phyloP scores from a whole-genome alignment of 2,888 invertebrate species.

The Nomada lathburiana region DNA sequence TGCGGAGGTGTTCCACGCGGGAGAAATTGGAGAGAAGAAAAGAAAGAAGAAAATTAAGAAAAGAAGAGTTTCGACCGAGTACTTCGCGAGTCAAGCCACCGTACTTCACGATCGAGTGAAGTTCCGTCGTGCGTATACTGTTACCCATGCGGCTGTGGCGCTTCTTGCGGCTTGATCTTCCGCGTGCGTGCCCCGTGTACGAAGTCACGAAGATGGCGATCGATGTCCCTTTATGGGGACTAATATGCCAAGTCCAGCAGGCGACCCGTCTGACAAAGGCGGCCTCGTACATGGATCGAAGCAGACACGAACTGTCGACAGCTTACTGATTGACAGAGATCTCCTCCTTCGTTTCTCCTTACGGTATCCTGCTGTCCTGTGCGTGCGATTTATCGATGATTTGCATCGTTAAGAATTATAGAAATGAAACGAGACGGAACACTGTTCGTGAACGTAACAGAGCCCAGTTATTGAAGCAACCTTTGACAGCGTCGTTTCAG shows the following conservation, averaged over 20 bases:
- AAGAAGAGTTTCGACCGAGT: conserved; percentile 6
- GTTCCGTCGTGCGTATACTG: conserved; percentile 55
- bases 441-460: too few species aligned
- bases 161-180: conserved; percentile 69
- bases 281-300: conserved; percentile 44
- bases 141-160: conserved; percentile 41
- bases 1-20: neutral
- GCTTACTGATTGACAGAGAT: conserved; percentile 60
- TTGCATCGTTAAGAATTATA: neutral
- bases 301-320: conserved; percentile 39
- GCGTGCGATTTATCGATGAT: neutral
- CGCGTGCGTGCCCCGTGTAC: conserved; percentile 69
- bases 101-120: conserved; percentile 35
- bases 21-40: neutral
- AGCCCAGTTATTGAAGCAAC: too few species aligned
- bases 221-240: conserved; percentile 68
- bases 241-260: conserved; percentile 64
- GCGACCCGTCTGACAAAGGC: conserved; percentile 34
- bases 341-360: conserved; percentile 43
- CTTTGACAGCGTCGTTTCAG: too few species aligned
- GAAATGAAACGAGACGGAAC: too few species aligned
- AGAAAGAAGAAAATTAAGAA: neutral
- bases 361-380: conserved; percentile 31
- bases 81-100: conserved; percentile 19
- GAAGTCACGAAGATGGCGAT: conserved; percentile 64